Percentiles rank a stretch among this genome's conserved stretches.
Conservation (phyloP, 2,113 vertebrate genomes). For the Xiphophorus hellerii region DNA sequence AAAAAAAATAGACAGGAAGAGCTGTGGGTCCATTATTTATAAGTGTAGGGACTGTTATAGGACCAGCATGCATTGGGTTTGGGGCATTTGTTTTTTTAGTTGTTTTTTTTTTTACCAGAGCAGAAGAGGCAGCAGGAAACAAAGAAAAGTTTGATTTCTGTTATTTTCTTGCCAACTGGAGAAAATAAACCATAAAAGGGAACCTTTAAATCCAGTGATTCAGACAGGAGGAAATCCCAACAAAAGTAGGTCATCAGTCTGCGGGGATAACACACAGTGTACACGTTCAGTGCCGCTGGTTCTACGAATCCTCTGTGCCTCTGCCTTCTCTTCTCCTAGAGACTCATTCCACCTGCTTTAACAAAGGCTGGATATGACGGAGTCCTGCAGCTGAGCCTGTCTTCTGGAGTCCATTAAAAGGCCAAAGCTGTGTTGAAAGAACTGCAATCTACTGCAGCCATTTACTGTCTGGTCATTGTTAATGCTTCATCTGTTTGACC, state of each 20-base stretch:
- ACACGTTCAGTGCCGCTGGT: neutral
- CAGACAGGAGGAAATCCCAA: constrained; percentile 32
- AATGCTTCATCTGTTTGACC: neutral
- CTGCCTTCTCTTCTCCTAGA: constrained; percentile 12
- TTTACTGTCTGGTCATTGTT: no score
- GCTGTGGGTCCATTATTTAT: no score
- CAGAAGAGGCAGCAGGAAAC: no score
- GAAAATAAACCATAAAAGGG: no score
- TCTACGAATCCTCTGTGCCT: neutral
- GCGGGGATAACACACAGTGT: neutral
- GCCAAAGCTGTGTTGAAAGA: neutral
- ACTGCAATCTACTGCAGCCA: no score
- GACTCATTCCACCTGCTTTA: constrained; percentile 34
- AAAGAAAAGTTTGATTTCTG: no score
- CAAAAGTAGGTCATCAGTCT: constrained; percentile 9
- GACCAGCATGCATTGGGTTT: no score
- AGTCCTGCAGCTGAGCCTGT: neutral
- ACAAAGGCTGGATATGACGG: constrained; percentile 47
- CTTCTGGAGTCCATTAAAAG: neutral
- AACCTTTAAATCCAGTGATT: constrained; percentile 9
- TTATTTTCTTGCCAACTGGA: no score
- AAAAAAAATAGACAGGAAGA: no score
- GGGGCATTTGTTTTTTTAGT: no score
- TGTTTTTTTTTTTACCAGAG: no score
- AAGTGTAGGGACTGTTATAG: no score